Conservation (phyloP, 2,113 vertebrate species). For the Oryzias woworae region DNA sequence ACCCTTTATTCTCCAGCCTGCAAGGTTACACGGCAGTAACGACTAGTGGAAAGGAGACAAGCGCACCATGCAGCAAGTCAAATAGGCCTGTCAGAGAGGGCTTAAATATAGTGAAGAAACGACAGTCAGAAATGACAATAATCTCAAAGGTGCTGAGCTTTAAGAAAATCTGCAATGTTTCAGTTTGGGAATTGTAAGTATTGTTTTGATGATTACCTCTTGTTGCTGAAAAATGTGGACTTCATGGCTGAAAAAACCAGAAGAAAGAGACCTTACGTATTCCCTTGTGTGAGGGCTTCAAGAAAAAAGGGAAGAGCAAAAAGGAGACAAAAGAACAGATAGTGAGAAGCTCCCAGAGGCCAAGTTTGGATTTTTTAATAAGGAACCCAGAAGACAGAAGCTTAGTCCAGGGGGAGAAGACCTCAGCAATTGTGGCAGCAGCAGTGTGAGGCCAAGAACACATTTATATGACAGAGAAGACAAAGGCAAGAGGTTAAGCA, state of each 20-base stretch:
- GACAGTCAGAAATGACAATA: conserved; percentile 39
- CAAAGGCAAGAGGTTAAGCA: conserved; percentile 11
- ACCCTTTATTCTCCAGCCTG: not conserved
- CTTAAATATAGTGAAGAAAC: conserved; percentile 37
- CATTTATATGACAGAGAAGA: conserved; percentile 20
- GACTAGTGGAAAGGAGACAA: not conserved
- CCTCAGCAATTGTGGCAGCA: conserved; percentile 33
- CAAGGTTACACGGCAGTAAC: not conserved
- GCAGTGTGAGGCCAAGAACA: conserved; percentile 21
- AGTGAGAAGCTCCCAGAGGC: conserved; percentile 36
- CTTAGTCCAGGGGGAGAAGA: conserved; percentile 32
- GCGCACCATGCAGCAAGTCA: conserved; percentile 34
- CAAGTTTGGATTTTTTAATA: conserved; percentile 53
- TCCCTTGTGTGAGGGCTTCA: conserved; percentile 1
- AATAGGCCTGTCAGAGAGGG: conserved; percentile 21
- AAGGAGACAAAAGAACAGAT: conserved; percentile 25
- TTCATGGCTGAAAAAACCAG: conserved; percentile 40
- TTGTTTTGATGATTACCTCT: conserved; percentile 56
- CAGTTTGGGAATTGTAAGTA: conserved; percentile 18
- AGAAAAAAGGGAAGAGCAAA: conserved; percentile 3
- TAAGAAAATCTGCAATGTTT: conserved; percentile 17
- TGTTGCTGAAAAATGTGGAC: conserved; percentile 39
- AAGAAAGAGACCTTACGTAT: conserved; percentile 33
- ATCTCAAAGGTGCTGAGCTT: conserved; percentile 36
- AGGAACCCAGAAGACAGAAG: conserved; percentile 46